Evolutionary conservation across 2,888 invertebrate species (phyloP).

Genomic region (Athripsodes cinereus): DNA sequence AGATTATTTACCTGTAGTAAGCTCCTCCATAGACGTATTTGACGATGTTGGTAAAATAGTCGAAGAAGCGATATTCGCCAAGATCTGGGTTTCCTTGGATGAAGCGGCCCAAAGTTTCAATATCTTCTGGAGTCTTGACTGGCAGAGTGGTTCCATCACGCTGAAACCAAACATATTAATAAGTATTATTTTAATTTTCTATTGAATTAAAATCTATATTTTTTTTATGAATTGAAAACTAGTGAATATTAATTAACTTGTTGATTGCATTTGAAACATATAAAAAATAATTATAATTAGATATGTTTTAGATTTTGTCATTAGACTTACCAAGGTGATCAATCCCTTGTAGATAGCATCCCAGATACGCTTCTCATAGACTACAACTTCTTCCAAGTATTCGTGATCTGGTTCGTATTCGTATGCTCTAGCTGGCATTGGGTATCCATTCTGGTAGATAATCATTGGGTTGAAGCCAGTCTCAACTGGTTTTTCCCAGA

Average conservation of each 20-base stretch:
- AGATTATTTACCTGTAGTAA: conserved; percentile 29
- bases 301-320: neutral
- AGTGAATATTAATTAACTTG: no score
- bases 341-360: conserved; percentile 41
- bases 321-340: conserved; percentile 27
- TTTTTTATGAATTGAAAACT: no score
- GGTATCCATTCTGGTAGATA: conserved; percentile 54
- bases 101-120: conserved; percentile 59
- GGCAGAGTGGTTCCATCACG: conserved; percentile 48
- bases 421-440: conserved; percentile 53
- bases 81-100: conserved; percentile 61
- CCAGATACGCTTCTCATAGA: conserved; percentile 39
- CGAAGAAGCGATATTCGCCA: conserved; percentile 38
- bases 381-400: conserved; percentile 32
- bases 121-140: conserved; percentile 54
- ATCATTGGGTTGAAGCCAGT: conserved; percentile 55
- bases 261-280: no score
- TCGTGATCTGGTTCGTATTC: conserved; percentile 38
- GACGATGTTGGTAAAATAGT: conserved; percentile 52
- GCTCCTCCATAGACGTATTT: conserved; percentile 40
- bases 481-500: conserved; percentile 44
- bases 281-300: neutral
- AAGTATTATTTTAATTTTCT: no score
- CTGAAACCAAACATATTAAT: conserved; percentile 30
- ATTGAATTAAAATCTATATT: no score